These are phyloP conservation scores for Anomalospiza imberbis DNA, from an alignment of 2,797 vertebrate genomes.

Conservation along the genomic window DNA sequence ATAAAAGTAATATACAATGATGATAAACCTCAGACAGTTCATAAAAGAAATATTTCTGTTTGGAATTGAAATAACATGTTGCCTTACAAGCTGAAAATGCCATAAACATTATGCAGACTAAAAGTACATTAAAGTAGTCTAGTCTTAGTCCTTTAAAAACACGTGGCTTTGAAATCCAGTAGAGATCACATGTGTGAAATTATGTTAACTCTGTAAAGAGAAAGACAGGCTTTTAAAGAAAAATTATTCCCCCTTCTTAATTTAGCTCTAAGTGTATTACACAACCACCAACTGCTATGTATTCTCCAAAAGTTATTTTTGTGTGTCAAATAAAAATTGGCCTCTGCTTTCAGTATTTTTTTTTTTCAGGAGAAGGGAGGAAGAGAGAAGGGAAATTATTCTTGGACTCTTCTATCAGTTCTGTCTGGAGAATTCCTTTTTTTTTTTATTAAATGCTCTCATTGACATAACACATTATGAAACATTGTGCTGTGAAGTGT, in stretches of 20 bases:
- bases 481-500: conserved; percentile 55
- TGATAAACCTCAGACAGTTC: not conserved
- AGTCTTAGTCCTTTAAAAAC: not conserved
- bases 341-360: not conserved
- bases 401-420: not conserved
- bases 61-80: not conserved
- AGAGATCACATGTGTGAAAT: not conserved
- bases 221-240: not conserved
- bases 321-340: not conserved
- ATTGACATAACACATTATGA: conserved; percentile 57
- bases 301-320: not conserved
- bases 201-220: not conserved
- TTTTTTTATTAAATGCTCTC: not conserved
- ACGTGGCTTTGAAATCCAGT: not conserved
- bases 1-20: not conserved
- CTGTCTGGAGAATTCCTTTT: not conserved
- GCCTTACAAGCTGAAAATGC: not conserved
- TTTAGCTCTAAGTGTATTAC: not conserved
- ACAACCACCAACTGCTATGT: not conserved
- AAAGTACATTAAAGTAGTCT: not conserved
- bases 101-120: not conserved
- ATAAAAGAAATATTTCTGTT: not conserved
- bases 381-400: not conserved
- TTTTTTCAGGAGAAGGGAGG: not conserved
- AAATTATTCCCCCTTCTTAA: not conserved